phyloP scores from a whole-genome alignment of 2,797 vertebrate species.

The Etheostoma nigrum region DNA sequence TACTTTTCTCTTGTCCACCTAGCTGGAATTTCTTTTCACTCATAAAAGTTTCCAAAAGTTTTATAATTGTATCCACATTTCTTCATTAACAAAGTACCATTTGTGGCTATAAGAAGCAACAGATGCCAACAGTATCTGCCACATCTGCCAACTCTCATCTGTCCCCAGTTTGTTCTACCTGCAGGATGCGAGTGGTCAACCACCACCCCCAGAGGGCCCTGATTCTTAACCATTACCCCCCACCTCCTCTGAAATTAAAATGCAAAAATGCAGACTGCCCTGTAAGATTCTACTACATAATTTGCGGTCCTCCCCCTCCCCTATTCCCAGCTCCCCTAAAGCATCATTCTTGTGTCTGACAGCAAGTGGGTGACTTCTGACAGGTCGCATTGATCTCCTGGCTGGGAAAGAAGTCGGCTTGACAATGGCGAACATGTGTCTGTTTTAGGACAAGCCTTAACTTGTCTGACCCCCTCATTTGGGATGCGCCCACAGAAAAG shows the following conservation, averaged over 20 bases:
- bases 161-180: constrained; percentile 54
- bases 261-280: constrained; percentile 72
- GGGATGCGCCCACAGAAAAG: constrained; percentile 64
- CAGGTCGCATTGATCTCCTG: constrained; percentile 78
- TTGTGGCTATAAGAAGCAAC: constrained; percentile 35
- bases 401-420: constrained; percentile 78
- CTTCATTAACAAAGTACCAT: background rate
- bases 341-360: constrained; percentile 73
- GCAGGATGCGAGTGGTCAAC: constrained; percentile 48
- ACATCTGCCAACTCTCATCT: constrained; percentile 54
- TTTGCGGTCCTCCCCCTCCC: constrained; percentile 65
- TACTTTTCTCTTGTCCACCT: background rate
- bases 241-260: constrained; percentile 73
- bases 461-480: constrained; percentile 77
- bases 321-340: constrained; percentile 48
- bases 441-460: constrained; percentile 77
- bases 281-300: constrained; percentile 78
- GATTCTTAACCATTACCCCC: constrained; percentile 73
- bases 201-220: constrained; percentile 37
- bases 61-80: background rate
- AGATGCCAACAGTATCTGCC: constrained; percentile 62
- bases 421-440: constrained; percentile 83
- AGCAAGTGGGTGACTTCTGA: constrained; percentile 81
- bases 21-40: constrained; percentile 1
- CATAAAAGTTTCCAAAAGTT: background rate